These are phyloP conservation scores for Drosophila sp. DNA, from an alignment of 1,140 invertebrate species.

Conservation along the genomic window DNA sequence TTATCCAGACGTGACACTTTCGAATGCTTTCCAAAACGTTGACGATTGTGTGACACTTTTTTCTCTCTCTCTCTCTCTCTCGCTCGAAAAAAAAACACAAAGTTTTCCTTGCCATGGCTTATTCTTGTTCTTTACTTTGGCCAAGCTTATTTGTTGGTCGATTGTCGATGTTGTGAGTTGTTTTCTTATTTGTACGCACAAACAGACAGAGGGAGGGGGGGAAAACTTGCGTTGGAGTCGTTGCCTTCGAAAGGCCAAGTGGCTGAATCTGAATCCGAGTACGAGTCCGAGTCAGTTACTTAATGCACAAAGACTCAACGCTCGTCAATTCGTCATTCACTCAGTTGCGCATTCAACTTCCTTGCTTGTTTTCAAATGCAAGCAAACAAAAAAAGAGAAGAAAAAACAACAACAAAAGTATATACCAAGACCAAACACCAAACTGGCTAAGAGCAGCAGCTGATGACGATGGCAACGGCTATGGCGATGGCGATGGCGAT, in stretches of 20 bases:
- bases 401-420: slow-evolving; percentile 22
- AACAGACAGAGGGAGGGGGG: slow-evolving; percentile 5
- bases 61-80: not conserved
- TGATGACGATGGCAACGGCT: slow-evolving; percentile 48
- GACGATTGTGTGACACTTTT: slow-evolving; percentile 36
- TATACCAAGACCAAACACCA: slow-evolving; percentile 15
- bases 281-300: slow-evolving; percentile 23
- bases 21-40: slow-evolving; percentile 62
- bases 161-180: slow-evolving; percentile 42
- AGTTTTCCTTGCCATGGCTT: slow-evolving; percentile 43
- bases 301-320: slow-evolving; percentile 30
- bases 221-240: slow-evolving; percentile 45
- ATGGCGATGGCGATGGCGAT: slow-evolving; percentile 41
- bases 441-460: slow-evolving; percentile 70
- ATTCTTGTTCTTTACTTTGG: slow-evolving; percentile 41
- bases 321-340: slow-evolving; percentile 61
- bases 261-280: slow-evolving; percentile 10
- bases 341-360: slow-evolving; percentile 52
- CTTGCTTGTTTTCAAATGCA: slow-evolving; percentile 64
- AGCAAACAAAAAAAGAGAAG: slow-evolving; percentile 46
- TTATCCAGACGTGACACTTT: slow-evolving; percentile 68
- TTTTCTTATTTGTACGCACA: slow-evolving; percentile 53
- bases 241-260: slow-evolving; percentile 57
- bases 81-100: not conserved
- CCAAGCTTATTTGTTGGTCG: slow-evolving; percentile 59